These are phyloP conservation scores for Acanthaster planci DNA, from an alignment of 35 echinoderm and acorn worm genomes.

Conservation along the genomic window DNA sequence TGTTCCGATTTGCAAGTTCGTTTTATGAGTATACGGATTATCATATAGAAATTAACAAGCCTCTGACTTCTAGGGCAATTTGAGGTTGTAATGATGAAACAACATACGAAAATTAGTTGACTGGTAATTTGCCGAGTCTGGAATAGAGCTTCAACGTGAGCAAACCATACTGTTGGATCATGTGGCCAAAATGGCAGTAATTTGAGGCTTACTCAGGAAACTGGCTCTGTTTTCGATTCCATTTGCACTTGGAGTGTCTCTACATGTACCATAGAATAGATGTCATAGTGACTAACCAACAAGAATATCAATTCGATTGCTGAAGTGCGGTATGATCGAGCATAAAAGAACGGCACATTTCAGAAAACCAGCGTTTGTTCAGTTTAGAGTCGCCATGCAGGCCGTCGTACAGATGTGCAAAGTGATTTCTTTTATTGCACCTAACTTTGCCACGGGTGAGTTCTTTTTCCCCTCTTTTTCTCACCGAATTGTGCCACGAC, in stretches of 20 bases:
- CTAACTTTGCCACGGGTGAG: background rate
- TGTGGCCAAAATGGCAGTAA: conserved; percentile 57
- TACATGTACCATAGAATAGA: background rate
- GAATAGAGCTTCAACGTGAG: conserved; percentile 66
- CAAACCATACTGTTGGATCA: conserved; percentile 56
- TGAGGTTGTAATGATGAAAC: conserved; percentile 51
- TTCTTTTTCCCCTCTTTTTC: background rate
- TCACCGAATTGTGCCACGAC: conserved; percentile 27
- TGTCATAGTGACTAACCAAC: background rate
- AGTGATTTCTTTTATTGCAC: conserved; percentile 27
- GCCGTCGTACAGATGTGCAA: conserved; percentile 36
- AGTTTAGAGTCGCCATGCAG: conserved; percentile 24
- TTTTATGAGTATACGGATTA: conserved; percentile 35
- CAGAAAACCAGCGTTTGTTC: background rate
- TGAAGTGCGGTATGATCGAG: background rate
- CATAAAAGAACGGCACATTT: background rate
- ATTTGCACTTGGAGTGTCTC: background rate
- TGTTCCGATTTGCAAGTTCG: conserved; percentile 49
- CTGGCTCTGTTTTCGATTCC: background rate
- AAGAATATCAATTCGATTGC: background rate
- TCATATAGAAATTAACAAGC: conserved; percentile 40
- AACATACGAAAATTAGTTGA: conserved; percentile 41
- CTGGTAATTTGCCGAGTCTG: conserved; percentile 38
- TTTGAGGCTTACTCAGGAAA: conserved; percentile 36
- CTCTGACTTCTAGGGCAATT: conserved; percentile 59